phyloP scores from a whole-genome alignment of 2,888 invertebrate species.

The Tetragonisca angustula region DNA sequence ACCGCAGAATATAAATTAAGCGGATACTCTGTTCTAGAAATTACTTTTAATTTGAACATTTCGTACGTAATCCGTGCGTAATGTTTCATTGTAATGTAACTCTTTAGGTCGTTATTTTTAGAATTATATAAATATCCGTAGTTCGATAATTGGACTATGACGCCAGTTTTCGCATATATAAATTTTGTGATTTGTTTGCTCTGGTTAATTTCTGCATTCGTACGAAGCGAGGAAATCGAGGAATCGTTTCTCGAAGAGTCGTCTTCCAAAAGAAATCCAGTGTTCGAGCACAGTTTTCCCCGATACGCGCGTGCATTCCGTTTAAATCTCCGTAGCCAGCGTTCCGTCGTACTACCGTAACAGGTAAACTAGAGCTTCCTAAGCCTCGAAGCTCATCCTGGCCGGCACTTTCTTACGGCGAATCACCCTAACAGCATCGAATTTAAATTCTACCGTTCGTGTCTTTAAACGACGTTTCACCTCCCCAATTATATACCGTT shows the following conservation, averaged over 20 bases:
- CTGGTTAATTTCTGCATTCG: too few relatives aligned
- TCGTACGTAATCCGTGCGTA: background rate
- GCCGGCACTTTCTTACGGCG: background rate
- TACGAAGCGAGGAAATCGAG: too few relatives aligned
- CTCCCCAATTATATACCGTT: background rate
- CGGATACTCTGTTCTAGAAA: background rate
- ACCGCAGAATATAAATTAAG: background rate
- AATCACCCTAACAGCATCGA: background rate
- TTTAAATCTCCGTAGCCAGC: background rate
- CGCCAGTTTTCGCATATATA: background rate
- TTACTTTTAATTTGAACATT: background rate
- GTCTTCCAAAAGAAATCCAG: background rate
- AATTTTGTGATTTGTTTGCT: background rate
- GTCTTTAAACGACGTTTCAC: background rate
- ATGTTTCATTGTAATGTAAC: too few relatives aligned
- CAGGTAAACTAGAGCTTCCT: background rate
- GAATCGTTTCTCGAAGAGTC: background rate
- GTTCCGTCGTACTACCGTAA: background rate
- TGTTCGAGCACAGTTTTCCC: background rate
- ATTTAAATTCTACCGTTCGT: conserved; percentile 1
- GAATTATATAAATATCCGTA: background rate
- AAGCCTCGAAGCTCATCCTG: background rate
- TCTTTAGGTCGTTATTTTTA: background rate
- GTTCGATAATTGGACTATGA: background rate
- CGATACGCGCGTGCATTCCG: background rate